Percentiles rank a stretch among this genome's conserved stretches.
Conservation (phyloP, 2,113 vertebrate species). For the Chlamydotis undulata region DNA sequence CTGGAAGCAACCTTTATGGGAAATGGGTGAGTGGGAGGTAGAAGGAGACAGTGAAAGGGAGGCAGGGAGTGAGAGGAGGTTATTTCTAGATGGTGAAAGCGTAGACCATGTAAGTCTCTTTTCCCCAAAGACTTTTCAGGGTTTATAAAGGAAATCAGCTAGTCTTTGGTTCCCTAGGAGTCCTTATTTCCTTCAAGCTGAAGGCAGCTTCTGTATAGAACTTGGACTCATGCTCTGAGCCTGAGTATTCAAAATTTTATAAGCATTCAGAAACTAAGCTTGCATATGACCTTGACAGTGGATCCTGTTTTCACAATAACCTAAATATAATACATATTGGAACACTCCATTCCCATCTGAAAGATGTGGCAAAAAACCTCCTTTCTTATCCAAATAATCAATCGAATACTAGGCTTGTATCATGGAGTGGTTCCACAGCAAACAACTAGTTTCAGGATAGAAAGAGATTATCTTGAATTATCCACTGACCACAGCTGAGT, state of each 20-base stretch:
- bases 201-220: neutral
- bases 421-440: neutral
- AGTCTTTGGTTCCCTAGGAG: neutral
- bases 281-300: neutral
- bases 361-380: rapidly evolving
- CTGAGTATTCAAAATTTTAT: neutral
- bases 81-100: constrained; percentile 16
- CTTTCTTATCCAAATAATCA: neutral
- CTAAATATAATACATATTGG: neutral
- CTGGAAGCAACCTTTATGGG: constrained; percentile 37
- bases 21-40: constrained; percentile 7
- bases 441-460: neutral
- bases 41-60: neutral
- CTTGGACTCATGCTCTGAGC: neutral
- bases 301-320: neutral
- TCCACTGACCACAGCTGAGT: neutral
- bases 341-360: neutral
- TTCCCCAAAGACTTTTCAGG: neutral
- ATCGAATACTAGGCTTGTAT: neutral
- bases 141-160: constrained; percentile 5
- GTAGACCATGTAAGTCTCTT: neutral
- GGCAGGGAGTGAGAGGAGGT: neutral
- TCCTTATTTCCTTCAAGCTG: neutral
- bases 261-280: neutral
- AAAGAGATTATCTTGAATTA: neutral